Percentiles rank a stretch among this genome's conserved stretches.
phyloP scores from a whole-genome alignment of 2,888 invertebrate genomes.

The Apotomis betuletana region DNA sequence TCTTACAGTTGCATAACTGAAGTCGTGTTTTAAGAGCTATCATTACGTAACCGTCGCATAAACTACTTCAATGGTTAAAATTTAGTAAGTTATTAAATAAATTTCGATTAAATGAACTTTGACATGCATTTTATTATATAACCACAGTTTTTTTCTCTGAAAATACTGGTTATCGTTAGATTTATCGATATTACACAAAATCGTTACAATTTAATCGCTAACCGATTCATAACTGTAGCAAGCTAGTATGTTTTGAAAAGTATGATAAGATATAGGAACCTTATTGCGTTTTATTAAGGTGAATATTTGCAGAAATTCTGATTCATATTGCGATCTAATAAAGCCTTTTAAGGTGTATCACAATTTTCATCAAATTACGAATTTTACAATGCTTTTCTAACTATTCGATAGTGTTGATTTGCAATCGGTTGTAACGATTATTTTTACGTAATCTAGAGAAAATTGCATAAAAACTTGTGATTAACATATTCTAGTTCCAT shows the following conservation, averaged over 20 bases:
- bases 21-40: no score
- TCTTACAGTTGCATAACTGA: no score
- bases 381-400: slow-evolving; percentile 3
- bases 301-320: not conserved
- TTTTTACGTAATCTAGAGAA: slow-evolving; percentile 18
- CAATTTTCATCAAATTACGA: not conserved
- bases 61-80: no score
- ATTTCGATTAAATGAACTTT: not conserved
- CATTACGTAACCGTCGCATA: no score
- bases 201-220: slow-evolving; percentile 10
- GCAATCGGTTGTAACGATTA: slow-evolving; percentile 32
- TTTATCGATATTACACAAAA: slow-evolving; percentile 21
- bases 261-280: not conserved
- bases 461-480: slow-evolving; percentile 34
- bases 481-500: slow-evolving; percentile 12
- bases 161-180: not conserved
- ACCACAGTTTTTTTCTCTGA: not conserved
- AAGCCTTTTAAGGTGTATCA: not conserved
- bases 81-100: no score
- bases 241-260: not conserved
- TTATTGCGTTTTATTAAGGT: not conserved
- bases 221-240: slow-evolving; percentile 1
- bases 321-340: not conserved
- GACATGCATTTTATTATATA: not conserved
- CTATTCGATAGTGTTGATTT: slow-evolving; percentile 29